A percentile compares a stretch with the other conserved stretches of the same genome.
These are phyloP conservation scores for Hyperoplus immaculatus DNA, from an alignment of 2,797 vertebrate genomes.

Conservation along the genomic window DNA sequence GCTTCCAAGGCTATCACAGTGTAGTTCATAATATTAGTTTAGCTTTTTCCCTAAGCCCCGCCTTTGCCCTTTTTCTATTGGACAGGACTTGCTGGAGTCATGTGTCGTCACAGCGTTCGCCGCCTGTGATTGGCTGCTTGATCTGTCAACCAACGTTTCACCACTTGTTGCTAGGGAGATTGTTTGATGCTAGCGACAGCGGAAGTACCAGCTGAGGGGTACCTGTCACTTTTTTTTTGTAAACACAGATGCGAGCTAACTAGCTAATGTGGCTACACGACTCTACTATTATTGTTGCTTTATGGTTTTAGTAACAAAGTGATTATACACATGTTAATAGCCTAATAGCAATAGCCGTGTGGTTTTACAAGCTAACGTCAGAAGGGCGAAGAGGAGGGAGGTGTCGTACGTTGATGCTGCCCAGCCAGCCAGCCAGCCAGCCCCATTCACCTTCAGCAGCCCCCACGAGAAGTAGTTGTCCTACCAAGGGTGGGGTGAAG, in stretches of 20 bases:
- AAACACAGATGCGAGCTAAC: constrained; percentile 34
- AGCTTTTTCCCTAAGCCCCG: constrained; percentile 53
- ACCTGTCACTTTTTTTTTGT: constrained; percentile 58
- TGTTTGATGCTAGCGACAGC: constrained; percentile 82
- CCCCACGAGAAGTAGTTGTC: constrained; percentile 75
- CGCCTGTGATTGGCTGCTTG: constrained; percentile 50
- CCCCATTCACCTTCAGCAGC: constrained; percentile 84
- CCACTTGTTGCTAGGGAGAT: constrained; percentile 91
- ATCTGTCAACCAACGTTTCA: constrained; percentile 73
- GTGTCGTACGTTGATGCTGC: constrained; percentile 67
- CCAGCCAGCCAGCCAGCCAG: constrained; percentile 74
- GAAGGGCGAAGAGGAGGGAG: constrained; percentile 78
- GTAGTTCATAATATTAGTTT: constrained; percentile 51
- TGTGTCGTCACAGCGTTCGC: constrained; percentile 49
- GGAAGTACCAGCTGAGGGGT: constrained; percentile 75
- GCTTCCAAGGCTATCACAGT: constrained; percentile 64
- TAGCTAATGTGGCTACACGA: not conserved
- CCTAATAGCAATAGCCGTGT: constrained; percentile 2
- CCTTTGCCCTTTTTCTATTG: constrained; percentile 74
- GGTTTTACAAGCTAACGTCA: constrained; percentile 60
- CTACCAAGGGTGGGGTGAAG: constrained; percentile 80
- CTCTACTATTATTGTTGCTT: not conserved
- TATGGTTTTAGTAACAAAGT: not conserved
- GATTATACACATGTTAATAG: not conserved
- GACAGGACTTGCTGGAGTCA: constrained; percentile 62